Percentiles rank a stretch among this genome's conserved stretches.
phyloP scores from a whole-genome alignment of 2,888 invertebrate species.

The Amorpha juglandis region DNA sequence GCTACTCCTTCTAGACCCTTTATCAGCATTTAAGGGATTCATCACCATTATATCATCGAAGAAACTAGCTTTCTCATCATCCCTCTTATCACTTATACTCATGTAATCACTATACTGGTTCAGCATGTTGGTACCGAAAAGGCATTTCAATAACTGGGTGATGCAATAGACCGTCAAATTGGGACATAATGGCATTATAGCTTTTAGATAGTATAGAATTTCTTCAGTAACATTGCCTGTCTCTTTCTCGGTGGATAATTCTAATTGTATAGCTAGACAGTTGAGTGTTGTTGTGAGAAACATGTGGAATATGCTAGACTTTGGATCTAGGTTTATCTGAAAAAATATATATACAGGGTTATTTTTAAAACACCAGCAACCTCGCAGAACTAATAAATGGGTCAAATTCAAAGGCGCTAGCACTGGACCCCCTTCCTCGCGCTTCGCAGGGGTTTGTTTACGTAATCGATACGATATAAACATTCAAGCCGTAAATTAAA shows the following conservation, averaged over 20 bases:
- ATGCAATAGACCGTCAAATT: slow-evolving; percentile 89
- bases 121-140: slow-evolving; percentile 90
- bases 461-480: no score
- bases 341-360: slow-evolving; percentile 45
- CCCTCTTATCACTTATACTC: slow-evolving; percentile 57
- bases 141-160: slow-evolving; percentile 89
- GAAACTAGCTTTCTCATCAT: slow-evolving; percentile 48
- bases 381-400: no score
- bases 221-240: slow-evolving; percentile 91
- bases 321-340: slow-evolving; percentile 90
- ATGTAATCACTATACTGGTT: slow-evolving; percentile 72
- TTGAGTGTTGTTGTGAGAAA: slow-evolving; percentile 86
- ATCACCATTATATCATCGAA: slow-evolving; percentile 66
- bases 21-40: slow-evolving; percentile 46
- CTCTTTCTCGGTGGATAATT: slow-evolving; percentile 88
- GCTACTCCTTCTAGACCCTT: slow-evolving; percentile 61
- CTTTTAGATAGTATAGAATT: slow-evolving; percentile 89
- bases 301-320: slow-evolving; percentile 89
- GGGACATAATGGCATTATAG: slow-evolving; percentile 88
- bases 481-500: no score
- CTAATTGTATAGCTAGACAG: slow-evolving; percentile 88
- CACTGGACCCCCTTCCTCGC: no score
- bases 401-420: no score
- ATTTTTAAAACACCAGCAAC: no score
- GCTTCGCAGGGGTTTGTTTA: no score